These are phyloP conservation scores for Cepphus grylle DNA, from an alignment of 2,113 vertebrate species.

Conservation along the genomic window DNA sequence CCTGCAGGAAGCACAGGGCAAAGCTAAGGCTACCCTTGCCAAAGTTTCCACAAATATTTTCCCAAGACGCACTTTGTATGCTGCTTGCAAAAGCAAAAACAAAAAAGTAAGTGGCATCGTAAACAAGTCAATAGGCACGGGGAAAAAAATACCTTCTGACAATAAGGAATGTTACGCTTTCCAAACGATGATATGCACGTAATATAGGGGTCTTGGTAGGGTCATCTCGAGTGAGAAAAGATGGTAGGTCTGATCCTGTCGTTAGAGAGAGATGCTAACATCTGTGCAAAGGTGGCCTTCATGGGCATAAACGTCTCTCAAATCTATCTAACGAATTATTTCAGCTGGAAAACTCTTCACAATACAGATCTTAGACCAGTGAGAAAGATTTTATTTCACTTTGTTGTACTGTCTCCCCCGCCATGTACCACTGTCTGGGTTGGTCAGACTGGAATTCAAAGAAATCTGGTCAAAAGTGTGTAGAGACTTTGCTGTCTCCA, in stretches of 20 bases:
- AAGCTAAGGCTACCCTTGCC: conserved; percentile 53
- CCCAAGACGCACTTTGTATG: background rate
- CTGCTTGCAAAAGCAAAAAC: background rate
- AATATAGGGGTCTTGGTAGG: background rate
- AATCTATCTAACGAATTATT: background rate
- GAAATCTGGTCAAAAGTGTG: background rate
- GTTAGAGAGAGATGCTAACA: background rate
- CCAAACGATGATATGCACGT: background rate
- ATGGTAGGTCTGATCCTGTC: background rate
- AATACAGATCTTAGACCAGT: background rate
- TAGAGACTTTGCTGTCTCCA: fast-evolving
- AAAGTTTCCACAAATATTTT: conserved; percentile 40
- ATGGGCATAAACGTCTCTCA: background rate
- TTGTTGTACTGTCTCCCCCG: background rate
- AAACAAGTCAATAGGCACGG: background rate
- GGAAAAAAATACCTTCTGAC: background rate
- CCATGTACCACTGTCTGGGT: background rate
- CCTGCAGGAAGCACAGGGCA: conserved; percentile 73
- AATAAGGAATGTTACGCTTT: background rate
- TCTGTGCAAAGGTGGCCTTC: background rate
- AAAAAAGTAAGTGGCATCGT: background rate
- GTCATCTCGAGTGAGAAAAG: background rate
- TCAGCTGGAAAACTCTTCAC: background rate
- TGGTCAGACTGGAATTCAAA: background rate
- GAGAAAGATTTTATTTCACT: background rate